Evolutionary conservation across 2,888 invertebrate species (phyloP).

Genomic region (Argyra leucocephala): DNA sequence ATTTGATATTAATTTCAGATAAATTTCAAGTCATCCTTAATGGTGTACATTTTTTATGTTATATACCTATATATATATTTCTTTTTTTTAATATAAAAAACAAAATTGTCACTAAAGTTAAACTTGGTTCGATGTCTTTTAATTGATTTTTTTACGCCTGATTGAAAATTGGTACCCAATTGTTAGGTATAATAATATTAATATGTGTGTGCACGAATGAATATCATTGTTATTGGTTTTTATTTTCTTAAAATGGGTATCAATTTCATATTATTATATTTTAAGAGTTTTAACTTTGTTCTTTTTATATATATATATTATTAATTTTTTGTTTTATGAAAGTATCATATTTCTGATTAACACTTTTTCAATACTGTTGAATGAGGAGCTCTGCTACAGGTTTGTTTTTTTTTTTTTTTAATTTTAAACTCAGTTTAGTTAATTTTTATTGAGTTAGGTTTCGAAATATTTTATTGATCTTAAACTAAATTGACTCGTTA

Average conservation of each 20-base stretch:
- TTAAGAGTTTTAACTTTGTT: neutral
- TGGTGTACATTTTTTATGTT: too few species aligned
- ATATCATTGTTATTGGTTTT: neutral
- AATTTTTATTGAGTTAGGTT: too few species aligned
- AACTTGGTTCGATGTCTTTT: neutral
- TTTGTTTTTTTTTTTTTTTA: too few species aligned
- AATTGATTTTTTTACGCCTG: neutral
- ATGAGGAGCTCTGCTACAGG: neutral
- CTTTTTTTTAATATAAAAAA: neutral
- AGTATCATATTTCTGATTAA: neutral
- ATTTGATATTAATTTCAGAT: slow-evolving; percentile 6
- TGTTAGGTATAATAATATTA: neutral
- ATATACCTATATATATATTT: too few species aligned
- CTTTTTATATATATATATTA: neutral
- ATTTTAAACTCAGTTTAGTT: too few species aligned
- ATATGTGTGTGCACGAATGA: neutral
- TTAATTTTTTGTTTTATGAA: neutral
- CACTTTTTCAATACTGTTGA: neutral
- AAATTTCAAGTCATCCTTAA: neutral
- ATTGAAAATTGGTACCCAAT: neutral
- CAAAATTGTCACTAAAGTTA: neutral
- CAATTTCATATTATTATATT: neutral
- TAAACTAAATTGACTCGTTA: too few species aligned
- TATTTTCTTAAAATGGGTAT: neutral
- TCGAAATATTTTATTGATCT: too few species aligned